Percentiles rank a stretch among this genome's conserved stretches.
Conservation (phyloP, 2,113 vertebrate species). For the Mirounga angustirostris region DNA sequence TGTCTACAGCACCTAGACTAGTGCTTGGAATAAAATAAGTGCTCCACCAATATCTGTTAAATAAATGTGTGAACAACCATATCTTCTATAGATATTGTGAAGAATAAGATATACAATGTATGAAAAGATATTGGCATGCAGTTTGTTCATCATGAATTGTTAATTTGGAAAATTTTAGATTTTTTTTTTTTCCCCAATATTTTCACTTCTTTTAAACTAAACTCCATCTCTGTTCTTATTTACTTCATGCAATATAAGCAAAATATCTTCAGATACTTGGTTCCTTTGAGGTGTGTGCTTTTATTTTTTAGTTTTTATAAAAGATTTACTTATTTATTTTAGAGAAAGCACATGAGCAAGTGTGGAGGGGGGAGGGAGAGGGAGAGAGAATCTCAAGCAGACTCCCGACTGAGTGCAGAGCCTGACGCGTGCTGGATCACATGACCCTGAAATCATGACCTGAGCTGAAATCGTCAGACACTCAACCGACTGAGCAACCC, state of each 20-base stretch:
- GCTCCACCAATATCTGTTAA: background rate
- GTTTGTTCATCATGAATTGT: background rate
- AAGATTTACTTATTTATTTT: background rate
- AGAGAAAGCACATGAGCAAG: background rate
- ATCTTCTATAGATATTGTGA: background rate
- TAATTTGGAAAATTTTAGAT: background rate
- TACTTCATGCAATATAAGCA: background rate
- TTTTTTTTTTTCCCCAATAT: background rate
- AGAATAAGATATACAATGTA: background rate
- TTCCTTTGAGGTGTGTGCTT: constrained; percentile 6
- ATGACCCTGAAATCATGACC: background rate
- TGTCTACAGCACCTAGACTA: background rate
- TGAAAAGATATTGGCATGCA: background rate
- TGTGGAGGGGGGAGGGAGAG: background rate
- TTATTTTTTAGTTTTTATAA: background rate
- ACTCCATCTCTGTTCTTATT: background rate
- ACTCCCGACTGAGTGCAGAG: background rate
- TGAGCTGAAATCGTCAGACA: background rate
- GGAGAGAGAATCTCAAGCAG: background rate
- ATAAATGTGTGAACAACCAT: background rate
- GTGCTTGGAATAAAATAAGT: background rate
- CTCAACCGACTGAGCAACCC: background rate
- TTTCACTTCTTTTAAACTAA: background rate
- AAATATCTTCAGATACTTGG: constrained; percentile 11
- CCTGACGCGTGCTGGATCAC: background rate